phyloP scores from a whole-genome alignment of 2,888 invertebrate genomes.

The Agrotis ipsilon region DNA sequence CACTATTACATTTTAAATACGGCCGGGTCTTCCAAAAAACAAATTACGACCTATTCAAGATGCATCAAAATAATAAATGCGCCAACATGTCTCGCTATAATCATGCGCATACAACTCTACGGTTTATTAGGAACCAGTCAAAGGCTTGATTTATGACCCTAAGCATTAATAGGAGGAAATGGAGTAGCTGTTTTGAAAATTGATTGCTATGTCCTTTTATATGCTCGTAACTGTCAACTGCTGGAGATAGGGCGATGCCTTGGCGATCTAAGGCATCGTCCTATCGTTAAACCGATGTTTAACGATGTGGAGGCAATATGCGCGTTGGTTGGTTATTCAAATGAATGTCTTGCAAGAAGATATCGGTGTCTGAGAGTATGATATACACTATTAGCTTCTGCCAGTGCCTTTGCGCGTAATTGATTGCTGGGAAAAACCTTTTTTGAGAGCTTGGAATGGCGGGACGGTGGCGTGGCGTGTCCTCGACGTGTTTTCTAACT shows the following conservation, averaged over 20 bases:
- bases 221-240: slow-evolving; percentile 26
- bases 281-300: slow-evolving; percentile 7
- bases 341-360: neutral
- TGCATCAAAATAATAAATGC: slow-evolving; percentile 41
- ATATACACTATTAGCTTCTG: too few relatives aligned
- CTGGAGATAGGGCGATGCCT: neutral
- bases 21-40: neutral
- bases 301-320: slow-evolving; percentile 4
- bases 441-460: too few relatives aligned
- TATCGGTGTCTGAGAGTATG: neutral
- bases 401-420: too few relatives aligned
- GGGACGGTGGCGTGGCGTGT: too few relatives aligned
- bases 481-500: too few relatives aligned
- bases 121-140: slow-evolving; percentile 38
- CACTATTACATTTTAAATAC: neutral
- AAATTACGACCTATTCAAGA: slow-evolving; percentile 14
- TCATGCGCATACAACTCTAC: slow-evolving; percentile 32
- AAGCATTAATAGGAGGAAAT: slow-evolving; percentile 31
- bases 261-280: too few relatives aligned
- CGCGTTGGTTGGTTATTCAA: neutral
- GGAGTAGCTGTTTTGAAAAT: slow-evolving; percentile 28
- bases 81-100: slow-evolving; percentile 26
- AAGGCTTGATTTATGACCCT: slow-evolving; percentile 45
- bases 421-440: too few relatives aligned
- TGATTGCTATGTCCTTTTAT: slow-evolving; percentile 28